Evolutionary conservation across 1,140 invertebrate species (phyloP), one percentile per base, ranked within the genome.

Genomic region (Branchinecta lindahli): DNA sequence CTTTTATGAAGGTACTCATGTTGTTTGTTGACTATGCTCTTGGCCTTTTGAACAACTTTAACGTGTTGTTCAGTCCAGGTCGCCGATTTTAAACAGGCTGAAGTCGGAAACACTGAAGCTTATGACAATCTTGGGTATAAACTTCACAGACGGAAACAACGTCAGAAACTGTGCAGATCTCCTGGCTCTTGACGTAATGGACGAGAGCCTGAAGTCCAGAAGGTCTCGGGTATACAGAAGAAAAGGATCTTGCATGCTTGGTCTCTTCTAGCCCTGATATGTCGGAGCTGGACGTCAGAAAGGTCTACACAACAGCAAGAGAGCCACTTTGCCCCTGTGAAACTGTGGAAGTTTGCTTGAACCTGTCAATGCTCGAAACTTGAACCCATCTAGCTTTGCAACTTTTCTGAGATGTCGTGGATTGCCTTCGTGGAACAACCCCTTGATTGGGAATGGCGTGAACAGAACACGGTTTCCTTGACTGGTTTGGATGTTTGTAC

Each of bases 221-320:
- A 61, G 52, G 6, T 15, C 52, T 61, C 6, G 52, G 52, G 2
- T 61, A 61, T 61, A 61, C 52, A 4, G 52, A 2, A 61, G 52
- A 61, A 61, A 6, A 61, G 52, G 52, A 61, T 2, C 18, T 61
- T 2, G 2, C 52, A 61, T 61, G 12, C 52, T 61, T 52, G 47
- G 47, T 52, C 47, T 52, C 47, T 9, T 52, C 9, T 52, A 52
- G n/a, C n/a, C 47, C 47, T 9, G 47, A 52, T 52, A 52, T 52
- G 9, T 52, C 47, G n/a, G 9, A 52, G 47, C n/a, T 52, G 47
- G 47, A 52, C 9, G 47, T 52, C 9, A 52, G 47, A n/a, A 9
- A 52, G 47, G 47, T 52, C 47, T 52, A 52, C 47, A 52, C n/a
- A 52, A 52, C 47, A 52, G 47, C 47, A 52, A 52, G 47, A 52